Evolutionary conservation across 2,888 invertebrate genomes (phyloP), one percentile per base, ranked within the genome.

Genomic region (Cabera pusaria): DNA sequence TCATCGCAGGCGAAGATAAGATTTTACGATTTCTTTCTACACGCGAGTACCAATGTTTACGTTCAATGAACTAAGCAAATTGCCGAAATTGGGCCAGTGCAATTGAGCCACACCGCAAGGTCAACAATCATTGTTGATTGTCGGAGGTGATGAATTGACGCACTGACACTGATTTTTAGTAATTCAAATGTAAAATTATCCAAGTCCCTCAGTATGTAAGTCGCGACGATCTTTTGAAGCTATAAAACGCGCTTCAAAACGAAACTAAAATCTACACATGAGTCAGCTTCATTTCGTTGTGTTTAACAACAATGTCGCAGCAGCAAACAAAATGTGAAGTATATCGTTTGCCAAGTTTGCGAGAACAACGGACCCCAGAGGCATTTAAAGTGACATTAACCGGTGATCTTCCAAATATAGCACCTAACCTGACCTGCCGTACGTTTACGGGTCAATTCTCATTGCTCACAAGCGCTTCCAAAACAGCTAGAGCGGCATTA

Each of bases 101-200:
- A 59, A 61, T 60, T 56, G 59, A 57, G 49, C 43, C 49, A 48
- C 47, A 44, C 41, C 48, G 45, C 64, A 69, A 67, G 68, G 68
- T 62, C 66, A 60, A 21, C 36, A 41, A n/a, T n/a, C n/a, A n/a
- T n/a, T n/a, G n/a, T n/a, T n/a, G n/a, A n/a, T n/a, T n/a, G n/a
- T n/a, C n/a, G n/a, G 49, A 49, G 43, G 48, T 44, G 57, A 44
- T 62, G 44, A 46, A 39, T 47, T 46, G 51, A 53, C 46, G 29
- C 36, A 26, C 20, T 31, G 25, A 27, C 29, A 37, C 28, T 25
- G 23, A 34, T 41, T 43, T 34, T 42, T 8, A 6, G 19, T 31
- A 42, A 40, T 42, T 19, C 28, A 35, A 23, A 14, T 26, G 41
- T 42, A 52, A 49, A 44, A 49, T 49, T 40, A 46, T 39, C 34